Evolutionary conservation across 2,113 vertebrate genomes (phyloP), one percentile per base, ranked within the genome.

Genomic region (Dipodomys stephensi): DNA sequence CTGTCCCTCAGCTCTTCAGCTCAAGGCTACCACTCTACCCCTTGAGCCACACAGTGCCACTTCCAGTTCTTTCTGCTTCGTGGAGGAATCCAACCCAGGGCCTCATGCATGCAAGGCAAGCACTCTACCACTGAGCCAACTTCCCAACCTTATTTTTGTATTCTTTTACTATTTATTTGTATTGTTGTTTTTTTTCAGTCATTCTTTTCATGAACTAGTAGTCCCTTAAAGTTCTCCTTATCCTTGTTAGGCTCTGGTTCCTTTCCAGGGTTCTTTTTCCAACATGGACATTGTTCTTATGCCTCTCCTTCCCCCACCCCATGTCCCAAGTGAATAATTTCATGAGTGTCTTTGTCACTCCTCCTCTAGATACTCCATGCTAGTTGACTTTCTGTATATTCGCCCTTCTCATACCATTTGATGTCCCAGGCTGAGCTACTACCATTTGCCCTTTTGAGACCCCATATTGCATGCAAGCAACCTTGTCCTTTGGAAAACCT

Each of bases 401-500:
- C 35, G 69, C 25, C 4, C 25, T 76, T 92, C 32, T 90, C 39
- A 67, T 4, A 20, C 2, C 0, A 57, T 23, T 22, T 78, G 32
- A 53, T 81, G 62, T 64, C 35, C 32, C 46, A 19, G 64, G 8
- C n/a, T 32, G 62, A 4, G 35, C 46, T 67, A 69, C 25, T 72
- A 67, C 7, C 76, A 19, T 67, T 83, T 85, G 60, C 13, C 83
- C n/a, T 88, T 79, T 28, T 18, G 46, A 80, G 69, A 15, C 49
- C 39, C 67, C 86, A 69, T 44, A 77, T 89, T 74, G 39, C 67
- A 80, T 8, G 4, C 12, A 39, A 20, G 23, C 27, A 82, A 44
- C 28, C 32, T 44, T 88, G 25, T 86, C 30, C 10, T 80, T 64
- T 44, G 88, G 76, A 73, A 95, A 62, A 89, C 46, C 27, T 77